phyloP scores from a whole-genome alignment of 2,888 invertebrate genomes.

The Prosapia bicincta region DNA sequence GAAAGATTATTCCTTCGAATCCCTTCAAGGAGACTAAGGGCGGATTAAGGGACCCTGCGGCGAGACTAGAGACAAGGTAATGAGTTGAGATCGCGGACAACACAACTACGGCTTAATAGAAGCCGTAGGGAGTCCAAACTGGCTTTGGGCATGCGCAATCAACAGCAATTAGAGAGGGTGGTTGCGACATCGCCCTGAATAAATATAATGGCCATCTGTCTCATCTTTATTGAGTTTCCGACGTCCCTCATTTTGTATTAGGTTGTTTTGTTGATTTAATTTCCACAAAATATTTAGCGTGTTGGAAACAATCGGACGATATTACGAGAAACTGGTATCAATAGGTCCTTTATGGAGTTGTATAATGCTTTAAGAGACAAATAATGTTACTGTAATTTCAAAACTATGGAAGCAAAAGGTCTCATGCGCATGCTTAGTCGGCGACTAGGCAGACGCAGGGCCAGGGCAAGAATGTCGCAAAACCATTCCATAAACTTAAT shows the following conservation, averaged over 20 bases:
- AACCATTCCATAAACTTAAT: no score
- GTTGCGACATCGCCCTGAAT: background rate
- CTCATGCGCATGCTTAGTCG: no score
- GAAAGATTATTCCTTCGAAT: background rate
- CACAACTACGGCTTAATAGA: background rate
- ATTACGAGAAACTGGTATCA: no score
- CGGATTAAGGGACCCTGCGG: background rate
- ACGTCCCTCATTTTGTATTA: background rate
- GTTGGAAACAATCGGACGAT: no score
- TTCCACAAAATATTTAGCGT: no score
- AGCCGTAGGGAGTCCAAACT: background rate
- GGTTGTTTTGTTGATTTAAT: background rate
- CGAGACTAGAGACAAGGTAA: background rate
- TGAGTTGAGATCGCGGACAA: background rate
- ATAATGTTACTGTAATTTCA: no score
- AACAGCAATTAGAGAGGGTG: background rate
- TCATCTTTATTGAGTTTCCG: background rate
- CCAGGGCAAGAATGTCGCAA: no score
- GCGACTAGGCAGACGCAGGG: no score
- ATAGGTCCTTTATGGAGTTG: no score
- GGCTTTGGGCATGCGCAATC: background rate
- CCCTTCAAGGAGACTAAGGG: background rate
- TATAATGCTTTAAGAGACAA: no score
- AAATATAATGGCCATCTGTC: background rate
- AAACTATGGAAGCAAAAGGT: no score